Evolutionary conservation across 2,888 invertebrate species (phyloP).

Genomic region (Merodon equestris): DNA sequence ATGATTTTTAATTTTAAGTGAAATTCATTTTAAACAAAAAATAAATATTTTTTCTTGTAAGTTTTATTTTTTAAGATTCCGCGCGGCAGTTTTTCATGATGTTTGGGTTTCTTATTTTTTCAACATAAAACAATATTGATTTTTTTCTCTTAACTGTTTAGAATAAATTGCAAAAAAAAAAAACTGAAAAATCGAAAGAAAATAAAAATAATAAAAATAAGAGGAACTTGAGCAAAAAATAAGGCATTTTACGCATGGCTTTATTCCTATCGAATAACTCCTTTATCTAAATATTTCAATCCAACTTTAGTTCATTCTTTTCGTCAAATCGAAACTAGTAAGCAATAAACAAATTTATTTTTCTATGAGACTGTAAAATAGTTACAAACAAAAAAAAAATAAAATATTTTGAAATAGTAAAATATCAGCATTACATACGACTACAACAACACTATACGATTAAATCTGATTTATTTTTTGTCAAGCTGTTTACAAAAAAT

Average conservation of each 20-base stretch:
- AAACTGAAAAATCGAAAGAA: too few relatives aligned
- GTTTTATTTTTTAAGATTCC: too few relatives aligned
- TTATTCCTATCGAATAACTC: constrained; percentile 38
- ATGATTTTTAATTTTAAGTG: constrained; percentile 33
- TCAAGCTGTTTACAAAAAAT: constrained; percentile 36
- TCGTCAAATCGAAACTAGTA: constrained; percentile 14
- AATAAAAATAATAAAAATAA: constrained; percentile 8
- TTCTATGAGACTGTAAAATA: constrained; percentile 46
- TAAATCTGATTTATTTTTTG: constrained; percentile 49
- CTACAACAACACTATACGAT: constrained; percentile 30
- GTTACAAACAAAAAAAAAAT: constrained; percentile 1
- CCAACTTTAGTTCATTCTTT: too few relatives aligned
- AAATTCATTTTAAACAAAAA: constrained; percentile 18
- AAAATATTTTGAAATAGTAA: constrained; percentile 41
- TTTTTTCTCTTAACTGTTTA: too few relatives aligned
- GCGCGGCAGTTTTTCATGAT: too few relatives aligned
- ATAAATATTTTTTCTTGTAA: too few relatives aligned
- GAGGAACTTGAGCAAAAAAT: constrained; percentile 64
- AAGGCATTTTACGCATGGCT: constrained; percentile 66
- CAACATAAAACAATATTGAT: too few relatives aligned
- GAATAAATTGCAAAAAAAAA: too few relatives aligned
- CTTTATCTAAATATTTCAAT: too few relatives aligned
- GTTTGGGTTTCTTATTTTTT: too few relatives aligned
- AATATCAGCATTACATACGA: constrained; percentile 18
- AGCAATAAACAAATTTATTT: constrained; percentile 55